Evolutionary conservation across 2,888 invertebrate species (phyloP).

Genomic region (Bembecia ichneumoniformis): DNA sequence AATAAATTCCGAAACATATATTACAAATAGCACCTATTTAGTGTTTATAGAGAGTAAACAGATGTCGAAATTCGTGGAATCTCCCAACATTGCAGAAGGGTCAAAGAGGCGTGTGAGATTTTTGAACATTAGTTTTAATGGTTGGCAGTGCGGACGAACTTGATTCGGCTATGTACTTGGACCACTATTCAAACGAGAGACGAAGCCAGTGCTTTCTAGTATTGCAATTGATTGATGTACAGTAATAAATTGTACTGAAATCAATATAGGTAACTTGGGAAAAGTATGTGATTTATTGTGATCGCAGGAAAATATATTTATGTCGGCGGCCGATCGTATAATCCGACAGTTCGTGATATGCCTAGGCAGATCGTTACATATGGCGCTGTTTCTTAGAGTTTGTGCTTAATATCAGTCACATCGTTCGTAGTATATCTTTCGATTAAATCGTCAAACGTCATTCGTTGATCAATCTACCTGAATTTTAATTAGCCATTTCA

Average conservation of each 20-base stretch:
- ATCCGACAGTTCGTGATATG: too few relatives aligned
- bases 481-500: too few relatives aligned
- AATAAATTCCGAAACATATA: too few relatives aligned
- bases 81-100: constrained; percentile 10
- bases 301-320: too few relatives aligned
- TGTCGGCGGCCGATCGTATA: too few relatives aligned
- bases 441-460: too few relatives aligned
- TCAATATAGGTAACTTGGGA: neutral
- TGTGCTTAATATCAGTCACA: too few relatives aligned
- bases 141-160: neutral
- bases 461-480: too few relatives aligned
- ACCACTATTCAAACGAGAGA: neutral
- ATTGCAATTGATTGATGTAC: neutral
- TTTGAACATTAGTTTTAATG: constrained; percentile 16
- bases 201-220: neutral
- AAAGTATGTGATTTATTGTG: too few relatives aligned
- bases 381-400: too few relatives aligned
- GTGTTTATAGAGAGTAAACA: constrained; percentile 3
- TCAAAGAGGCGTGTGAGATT: constrained; percentile 22
- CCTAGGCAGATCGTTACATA: too few relatives aligned
- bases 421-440: too few relatives aligned
- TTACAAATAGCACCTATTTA: neutral
- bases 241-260: neutral
- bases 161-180: neutral
- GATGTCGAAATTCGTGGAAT: constrained; percentile 19